These are phyloP conservation scores for Nymphalis c-album DNA, from an alignment of 2,888 invertebrate genomes.

Conservation along the genomic window DNA sequence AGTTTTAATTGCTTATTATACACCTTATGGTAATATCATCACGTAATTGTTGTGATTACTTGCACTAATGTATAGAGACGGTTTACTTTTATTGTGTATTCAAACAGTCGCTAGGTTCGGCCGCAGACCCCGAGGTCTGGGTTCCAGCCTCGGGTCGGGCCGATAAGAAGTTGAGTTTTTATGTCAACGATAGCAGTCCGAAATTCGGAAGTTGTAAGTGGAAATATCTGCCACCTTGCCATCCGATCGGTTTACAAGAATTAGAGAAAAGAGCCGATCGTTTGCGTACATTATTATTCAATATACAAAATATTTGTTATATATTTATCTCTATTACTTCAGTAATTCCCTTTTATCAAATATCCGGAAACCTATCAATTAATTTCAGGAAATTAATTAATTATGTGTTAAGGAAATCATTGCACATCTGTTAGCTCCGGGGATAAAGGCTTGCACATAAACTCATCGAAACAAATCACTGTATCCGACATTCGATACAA, in stretches of 20 bases:
- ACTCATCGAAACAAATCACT: slow-evolving; percentile 14
- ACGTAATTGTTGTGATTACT: neutral
- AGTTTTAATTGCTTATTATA: neutral
- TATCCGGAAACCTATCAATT: neutral
- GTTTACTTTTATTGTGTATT: no score
- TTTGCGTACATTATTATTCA: no score
- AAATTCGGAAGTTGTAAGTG: no score
- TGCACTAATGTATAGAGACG: no score
- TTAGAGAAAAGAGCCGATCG: no score
- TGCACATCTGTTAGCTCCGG: neutral
- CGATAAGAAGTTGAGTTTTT: no score
- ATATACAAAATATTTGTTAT: neutral
- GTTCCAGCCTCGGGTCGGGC: no score
- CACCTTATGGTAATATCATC: neutral
- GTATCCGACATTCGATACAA: slow-evolving; percentile 17
- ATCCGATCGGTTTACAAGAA: no score
- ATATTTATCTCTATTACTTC: neutral
- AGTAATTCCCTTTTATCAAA: neutral
- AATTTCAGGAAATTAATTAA: slow-evolving; percentile 3
- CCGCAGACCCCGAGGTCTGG: no score
- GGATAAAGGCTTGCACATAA: neutral
- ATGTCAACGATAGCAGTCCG: no score
- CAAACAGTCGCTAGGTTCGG: no score
- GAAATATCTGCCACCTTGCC: no score
- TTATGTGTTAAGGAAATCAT: neutral